Evolutionary conservation across 2,888 invertebrate genomes (phyloP).

Genomic region (Deroplatys truncata): DNA sequence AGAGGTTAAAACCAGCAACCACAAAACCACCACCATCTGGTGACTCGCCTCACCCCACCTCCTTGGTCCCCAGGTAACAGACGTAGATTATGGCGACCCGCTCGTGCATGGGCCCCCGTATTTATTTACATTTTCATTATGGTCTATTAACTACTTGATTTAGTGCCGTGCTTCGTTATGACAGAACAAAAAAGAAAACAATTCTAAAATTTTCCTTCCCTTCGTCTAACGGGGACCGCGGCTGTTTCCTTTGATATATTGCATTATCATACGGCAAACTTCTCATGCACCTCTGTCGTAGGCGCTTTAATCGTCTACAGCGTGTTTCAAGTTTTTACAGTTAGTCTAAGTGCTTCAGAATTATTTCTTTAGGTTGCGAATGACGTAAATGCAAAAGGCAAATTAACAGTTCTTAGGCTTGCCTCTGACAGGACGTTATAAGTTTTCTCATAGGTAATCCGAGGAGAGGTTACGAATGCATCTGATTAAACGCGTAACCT

Average conservation of each 20-base stretch:
- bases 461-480: no score
- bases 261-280: not conserved
- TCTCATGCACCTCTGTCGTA: not conserved
- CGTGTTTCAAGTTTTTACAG: not conserved
- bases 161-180: not conserved
- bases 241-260: not conserved
- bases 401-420: no score
- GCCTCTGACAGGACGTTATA: no score
- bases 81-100: not conserved
- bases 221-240: not conserved
- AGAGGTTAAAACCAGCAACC: slow-evolving; percentile 9
- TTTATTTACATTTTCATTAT: not conserved
- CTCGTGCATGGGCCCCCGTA: not conserved
- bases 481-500: no score
- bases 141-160: not conserved
- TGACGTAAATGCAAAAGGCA: no score
- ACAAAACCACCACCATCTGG: slow-evolving; percentile 15
- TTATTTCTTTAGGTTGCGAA: no score
- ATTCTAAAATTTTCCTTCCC: not conserved
- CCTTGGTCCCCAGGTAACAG: not conserved
- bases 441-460: no score
- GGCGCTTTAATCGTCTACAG: no score
- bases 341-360: not conserved
- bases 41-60: no score
- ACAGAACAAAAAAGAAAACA: not conserved